These are phyloP conservation scores for Ips typographus DNA, from an alignment of 1,140 invertebrate species.

Conservation along the genomic window DNA sequence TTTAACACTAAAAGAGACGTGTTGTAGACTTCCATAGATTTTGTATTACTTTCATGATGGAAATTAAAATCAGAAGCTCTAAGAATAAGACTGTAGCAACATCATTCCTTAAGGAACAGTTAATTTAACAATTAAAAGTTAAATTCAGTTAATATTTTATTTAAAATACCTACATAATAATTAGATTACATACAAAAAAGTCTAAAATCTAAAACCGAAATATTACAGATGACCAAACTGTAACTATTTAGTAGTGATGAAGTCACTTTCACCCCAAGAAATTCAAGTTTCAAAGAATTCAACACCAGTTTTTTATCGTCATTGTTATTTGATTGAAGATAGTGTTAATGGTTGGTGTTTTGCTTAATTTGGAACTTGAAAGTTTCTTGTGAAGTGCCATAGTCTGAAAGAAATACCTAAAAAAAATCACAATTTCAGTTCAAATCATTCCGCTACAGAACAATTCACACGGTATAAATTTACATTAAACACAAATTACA, in stretches of 20 bases:
- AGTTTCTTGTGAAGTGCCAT: background rate
- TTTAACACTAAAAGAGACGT: no score
- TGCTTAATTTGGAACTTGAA: background rate
- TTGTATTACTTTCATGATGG: no score
- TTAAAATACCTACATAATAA: no score
- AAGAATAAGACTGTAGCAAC: no score
- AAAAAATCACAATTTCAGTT: background rate
- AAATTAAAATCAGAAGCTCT: no score
- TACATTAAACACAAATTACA: background rate
- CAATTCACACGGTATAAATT: conserved; percentile 2
- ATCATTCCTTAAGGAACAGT: no score
- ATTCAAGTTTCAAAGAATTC: background rate
- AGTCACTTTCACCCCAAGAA: conserved; percentile 14
- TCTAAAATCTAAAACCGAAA: background rate
- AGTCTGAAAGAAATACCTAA: conserved; percentile 16
- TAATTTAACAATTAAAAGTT: no score
- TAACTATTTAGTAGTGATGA: conserved; percentile 1
- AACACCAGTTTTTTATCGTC: conserved; percentile 4
- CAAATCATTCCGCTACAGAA: background rate
- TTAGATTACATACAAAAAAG: no score
- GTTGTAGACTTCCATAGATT: no score
- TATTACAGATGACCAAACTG: conserved; percentile 26
- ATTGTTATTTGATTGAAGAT: background rate
- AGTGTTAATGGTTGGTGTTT: background rate
- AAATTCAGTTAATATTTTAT: no score